These are phyloP conservation scores for Hirtodrosophila alboralis DNA, from an alignment of 2,888 invertebrate species.

Conservation along the genomic window DNA sequence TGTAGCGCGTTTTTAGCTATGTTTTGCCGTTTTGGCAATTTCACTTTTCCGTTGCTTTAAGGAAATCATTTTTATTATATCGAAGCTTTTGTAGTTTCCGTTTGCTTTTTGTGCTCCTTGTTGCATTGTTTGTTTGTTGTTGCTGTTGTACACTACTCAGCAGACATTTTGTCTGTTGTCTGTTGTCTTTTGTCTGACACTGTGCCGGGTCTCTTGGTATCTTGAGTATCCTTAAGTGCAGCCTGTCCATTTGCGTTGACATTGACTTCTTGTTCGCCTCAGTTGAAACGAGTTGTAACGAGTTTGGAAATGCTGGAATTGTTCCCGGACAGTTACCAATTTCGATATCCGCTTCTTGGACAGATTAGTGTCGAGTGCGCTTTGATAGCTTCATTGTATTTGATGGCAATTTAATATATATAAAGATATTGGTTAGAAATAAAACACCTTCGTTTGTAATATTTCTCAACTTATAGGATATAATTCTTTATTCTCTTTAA, in stretches of 20 bases:
- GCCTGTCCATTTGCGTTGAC: slow-evolving; percentile 48
- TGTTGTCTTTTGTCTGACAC: too few relatives aligned
- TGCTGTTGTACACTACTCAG: slow-evolving; percentile 18
- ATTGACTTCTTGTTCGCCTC: slow-evolving; percentile 19
- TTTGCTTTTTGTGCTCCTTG: slow-evolving; percentile 37
- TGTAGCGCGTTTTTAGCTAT: slow-evolving; percentile 34
- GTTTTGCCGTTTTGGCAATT: slow-evolving; percentile 57
- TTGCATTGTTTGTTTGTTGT: slow-evolving; percentile 18
- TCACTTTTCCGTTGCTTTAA: slow-evolving; percentile 59
- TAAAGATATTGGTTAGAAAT: too few relatives aligned
- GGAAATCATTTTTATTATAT: slow-evolving; percentile 79
- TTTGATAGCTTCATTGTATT: slow-evolving; percentile 35
- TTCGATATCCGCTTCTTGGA: slow-evolving; percentile 48
- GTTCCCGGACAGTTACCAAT: slow-evolving; percentile 21
- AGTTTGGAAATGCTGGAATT: slow-evolving; percentile 10
- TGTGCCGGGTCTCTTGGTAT: too few relatives aligned
- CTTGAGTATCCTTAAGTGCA: slow-evolving; percentile 63
- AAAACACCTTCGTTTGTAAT: too few relatives aligned
- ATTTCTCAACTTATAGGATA: too few relatives aligned
- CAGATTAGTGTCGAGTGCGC: slow-evolving; percentile 63
- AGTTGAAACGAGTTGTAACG: slow-evolving; percentile 35
- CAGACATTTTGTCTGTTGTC: slow-evolving; percentile 43
- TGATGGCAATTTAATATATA: slow-evolving; percentile 44
- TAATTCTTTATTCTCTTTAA: too few relatives aligned
- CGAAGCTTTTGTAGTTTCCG: slow-evolving; percentile 73